Evolutionary conservation across 35 echinoderm and acorn worm species (phyloP), one percentile per base, ranked within the genome.

Genomic region (Stichopus chloronotus): DNA sequence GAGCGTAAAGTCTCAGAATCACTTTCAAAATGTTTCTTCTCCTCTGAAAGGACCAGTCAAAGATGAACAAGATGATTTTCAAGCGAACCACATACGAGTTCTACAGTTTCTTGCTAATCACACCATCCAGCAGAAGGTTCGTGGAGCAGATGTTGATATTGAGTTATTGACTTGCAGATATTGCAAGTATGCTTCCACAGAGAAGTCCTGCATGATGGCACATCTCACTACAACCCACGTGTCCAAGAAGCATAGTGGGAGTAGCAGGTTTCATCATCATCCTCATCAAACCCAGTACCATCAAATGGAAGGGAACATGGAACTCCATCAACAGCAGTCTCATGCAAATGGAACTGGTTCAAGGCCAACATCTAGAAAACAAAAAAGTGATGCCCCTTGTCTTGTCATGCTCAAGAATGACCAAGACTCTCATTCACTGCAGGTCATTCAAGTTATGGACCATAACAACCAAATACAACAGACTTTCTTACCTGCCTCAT

Each of bases 151-250:
- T 9, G 72, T 91, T 4, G 72, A 91, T 43, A 79, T 91, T 24
- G 90, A 91, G 53, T 58, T 91, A 20, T 25, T 91, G 52, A 91
- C 69, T 72, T 91, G 90, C 21, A 71, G 90, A 22, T 91, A 91
- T 56, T 91, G 90, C 24, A 91, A 77, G 72, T 91, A 91, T 65
- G 69, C 90, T 56, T 91, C 90, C 2, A 91, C 90, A 21, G 90
- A 91, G 19, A 91, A 91, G 20, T 91, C 90, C 5, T 91, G 90
- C 54, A 91, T 91, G 90, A 91, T 91, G 90, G 56, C 90, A 16
- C 90, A 91, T 25, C 76, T 91, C 10, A 78, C 90, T 0, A 91
- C 90, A 56, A 59, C 90, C 23, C 90, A 91, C 23, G 76, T 91
- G 9, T 91, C 90, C 52, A 91, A 91, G 53, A 76, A 77, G 16